Conservation (phyloP, 2,888 invertebrate species). For the Pocota personata region DNA sequence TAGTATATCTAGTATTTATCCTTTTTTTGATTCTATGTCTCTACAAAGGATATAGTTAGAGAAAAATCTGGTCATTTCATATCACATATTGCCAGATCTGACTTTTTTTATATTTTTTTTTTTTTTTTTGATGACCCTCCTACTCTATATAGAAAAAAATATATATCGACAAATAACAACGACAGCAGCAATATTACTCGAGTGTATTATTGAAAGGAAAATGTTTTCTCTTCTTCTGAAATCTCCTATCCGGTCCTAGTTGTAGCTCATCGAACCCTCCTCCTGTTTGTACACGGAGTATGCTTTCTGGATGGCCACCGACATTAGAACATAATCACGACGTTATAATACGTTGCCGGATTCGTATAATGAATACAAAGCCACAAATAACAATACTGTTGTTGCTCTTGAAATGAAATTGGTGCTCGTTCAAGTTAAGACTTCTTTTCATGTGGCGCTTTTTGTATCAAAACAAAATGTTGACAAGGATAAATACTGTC, state of each 20-base stretch:
- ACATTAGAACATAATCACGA: conserved; percentile 63
- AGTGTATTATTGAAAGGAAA: conserved; percentile 60
- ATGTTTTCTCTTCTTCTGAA: conserved; percentile 39
- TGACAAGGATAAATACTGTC: conserved; percentile 62
- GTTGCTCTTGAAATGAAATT: conserved; percentile 56
- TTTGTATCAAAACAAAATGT: conserved; percentile 56
- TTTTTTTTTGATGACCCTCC: neutral
- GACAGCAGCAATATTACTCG: conserved; percentile 52
- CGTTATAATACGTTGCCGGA: conserved; percentile 59
- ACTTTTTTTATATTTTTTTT: conserved; percentile 32
- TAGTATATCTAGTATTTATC: conserved; percentile 24
- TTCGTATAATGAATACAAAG: conserved; percentile 62
- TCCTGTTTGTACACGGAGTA: neutral
- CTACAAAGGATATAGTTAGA: neutral
- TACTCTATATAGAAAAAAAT: neutral
- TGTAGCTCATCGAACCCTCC: conserved; percentile 2
- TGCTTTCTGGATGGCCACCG: conserved; percentile 34
- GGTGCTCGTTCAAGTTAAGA: conserved; percentile 54
- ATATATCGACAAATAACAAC: conserved; percentile 51
- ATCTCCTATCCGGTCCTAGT: neutral
- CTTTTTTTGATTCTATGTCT: conserved; percentile 9
- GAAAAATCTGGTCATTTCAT: conserved; percentile 52
- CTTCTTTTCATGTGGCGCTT: conserved; percentile 48
- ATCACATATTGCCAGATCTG: conserved; percentile 50
- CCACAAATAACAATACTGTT: conserved; percentile 61